Base-by-base conservation (phyloP, 64 coral and sea anemone genomes). In the Cladopsammia gracilis region DNA sequence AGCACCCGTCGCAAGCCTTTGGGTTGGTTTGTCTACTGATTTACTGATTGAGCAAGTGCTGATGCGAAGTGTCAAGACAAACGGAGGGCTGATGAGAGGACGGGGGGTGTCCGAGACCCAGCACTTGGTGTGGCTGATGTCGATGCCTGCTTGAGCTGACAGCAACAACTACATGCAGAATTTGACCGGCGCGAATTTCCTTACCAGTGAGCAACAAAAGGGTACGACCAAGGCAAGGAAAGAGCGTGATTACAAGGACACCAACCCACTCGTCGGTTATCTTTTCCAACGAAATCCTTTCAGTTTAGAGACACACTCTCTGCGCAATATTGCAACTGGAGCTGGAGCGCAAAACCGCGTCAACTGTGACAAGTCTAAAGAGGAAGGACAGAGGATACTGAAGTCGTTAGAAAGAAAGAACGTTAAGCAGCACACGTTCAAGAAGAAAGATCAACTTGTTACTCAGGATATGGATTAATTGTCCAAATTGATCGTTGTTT, bases 51-150 rank as follows among this genome's bases (percentile, higher is more conserved):
- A n/a, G 48, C 59, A 88, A 49, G 88, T 90, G 4, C 70, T 90
- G 42, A 90, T 90, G 88, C 42, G 88, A 42, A 90, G 88, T 44
- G 15, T 90, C 15, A 90, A 90, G 50, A 90, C 88, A 20, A 80
- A 18, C 46, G 75, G 88, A n/a, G 88, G 88, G 62, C 76, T 90
- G 23, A 80, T 76, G 11, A 62, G 88, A 22, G 88, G 88, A 51
- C 50, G 64, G 59, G 88, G 88, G 25, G 50, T 90, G 42, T 65
- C 82, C 4, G 25, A 85, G 82, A 85, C 61, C 13, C 82, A 85
- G 59, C 60, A 62, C 20, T 42, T 85, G 60, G 82, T 85, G 34
- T 85, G 82, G 82, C 44, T 85, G 43, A 85, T 85, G 82, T 85
- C 82, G 26, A 67, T 85, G 59, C 82, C 82, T 67, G 26, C 25